Base-by-base conservation (phyloP, 1,140 invertebrate species). In the Hyles euphorbiae region DNA sequence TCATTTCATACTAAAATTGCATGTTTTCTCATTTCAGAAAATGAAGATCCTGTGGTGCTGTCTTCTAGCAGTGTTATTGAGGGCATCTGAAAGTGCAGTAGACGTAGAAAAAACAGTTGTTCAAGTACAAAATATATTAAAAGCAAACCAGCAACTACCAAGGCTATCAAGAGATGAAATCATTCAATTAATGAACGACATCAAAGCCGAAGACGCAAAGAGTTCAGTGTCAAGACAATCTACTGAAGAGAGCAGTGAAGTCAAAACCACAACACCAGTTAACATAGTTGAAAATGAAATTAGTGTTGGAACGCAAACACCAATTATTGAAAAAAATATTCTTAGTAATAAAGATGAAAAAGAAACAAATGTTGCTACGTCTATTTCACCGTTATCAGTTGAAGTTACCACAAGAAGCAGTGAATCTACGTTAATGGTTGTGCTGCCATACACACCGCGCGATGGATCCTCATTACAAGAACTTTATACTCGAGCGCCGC, bases 61-160 rank as follows among this genome's bases (percentile, higher is more conserved):
- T 61, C 11, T 80, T 6, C 44, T 68, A 57, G 71, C 70, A 67
- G 59, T 67, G 61, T 66, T 78, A 12, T 48, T 68, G 51, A 44
- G 59, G 46, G 61, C 70, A 36, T 64, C 70, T 6, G 49, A 72
- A 10, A 70, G 72, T 53, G 78, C 76, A 32, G 72, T 87, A 3
- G 84, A 90, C 65, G 79, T 90, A 3, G 81, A 89, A 52, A 83
- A 84, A 63, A 93, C 92, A 10, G 91, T 93, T 6, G 76, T 90
- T 48, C 90, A 92, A 76, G 92, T 94, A 2, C 90, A 93, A 61
- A 89, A 71, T 40, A 89, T 93, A 57, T 74, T 93, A 4, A 73
- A 87, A 61, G 77, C 84, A 33, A 90, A 93, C 66, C 77, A 90
- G 3, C 82, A 78, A 10, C 67, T 94, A 12, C 92, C 93, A 2